Percentiles rank a stretch among this genome's conserved stretches.
Evolutionary conservation across 37 sponge, comb jelly and placozoan genomes (phyloP).

Genomic region (Aplysina aerophoba): DNA sequence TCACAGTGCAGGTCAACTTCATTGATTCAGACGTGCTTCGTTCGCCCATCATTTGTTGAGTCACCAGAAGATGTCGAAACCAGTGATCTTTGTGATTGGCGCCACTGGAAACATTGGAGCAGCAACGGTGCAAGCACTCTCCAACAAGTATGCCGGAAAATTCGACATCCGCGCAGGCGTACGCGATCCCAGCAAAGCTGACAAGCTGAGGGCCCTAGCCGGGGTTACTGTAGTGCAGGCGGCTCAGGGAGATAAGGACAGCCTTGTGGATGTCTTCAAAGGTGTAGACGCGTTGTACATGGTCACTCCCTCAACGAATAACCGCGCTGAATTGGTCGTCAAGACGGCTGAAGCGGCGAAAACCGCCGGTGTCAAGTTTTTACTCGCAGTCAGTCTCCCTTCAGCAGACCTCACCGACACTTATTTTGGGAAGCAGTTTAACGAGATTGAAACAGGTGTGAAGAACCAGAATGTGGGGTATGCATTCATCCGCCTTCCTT

Average conservation of each 20-base stretch:
- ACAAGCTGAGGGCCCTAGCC: constrained; percentile 14
- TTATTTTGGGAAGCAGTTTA: constrained; percentile 37
- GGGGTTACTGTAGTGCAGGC: constrained; percentile 55
- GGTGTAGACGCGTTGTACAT: constrained; percentile 53
- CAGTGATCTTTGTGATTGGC: constrained; percentile 67
- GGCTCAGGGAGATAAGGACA: constrained; percentile 40
- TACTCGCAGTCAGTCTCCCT: constrained; percentile 41
- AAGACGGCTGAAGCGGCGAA: constrained; percentile 47
- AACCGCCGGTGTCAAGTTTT: constrained; percentile 43
- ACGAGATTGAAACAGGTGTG: constrained; percentile 21
- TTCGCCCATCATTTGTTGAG: too few relatives aligned
- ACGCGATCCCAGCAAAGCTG: constrained; percentile 57
- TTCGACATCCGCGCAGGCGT: constrained; percentile 68
- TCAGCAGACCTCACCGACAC: constrained; percentile 19
- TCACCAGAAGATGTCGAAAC: constrained; percentile 60
- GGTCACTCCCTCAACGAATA: constrained; percentile 37
- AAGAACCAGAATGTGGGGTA: constrained; percentile 34
- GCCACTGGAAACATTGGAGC: constrained; percentile 62
- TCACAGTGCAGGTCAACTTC: too few relatives aligned
- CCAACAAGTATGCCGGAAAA: constrained; percentile 38
- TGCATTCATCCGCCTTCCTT: constrained; percentile 46
- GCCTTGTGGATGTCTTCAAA: constrained; percentile 29
- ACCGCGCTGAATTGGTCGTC: constrained; percentile 38
- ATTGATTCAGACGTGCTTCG: too few relatives aligned
- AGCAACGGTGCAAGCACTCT: constrained; percentile 48